phyloP scores from a whole-genome alignment of 2,797 vertebrate species.

The Macroramphosus scolopax region DNA sequence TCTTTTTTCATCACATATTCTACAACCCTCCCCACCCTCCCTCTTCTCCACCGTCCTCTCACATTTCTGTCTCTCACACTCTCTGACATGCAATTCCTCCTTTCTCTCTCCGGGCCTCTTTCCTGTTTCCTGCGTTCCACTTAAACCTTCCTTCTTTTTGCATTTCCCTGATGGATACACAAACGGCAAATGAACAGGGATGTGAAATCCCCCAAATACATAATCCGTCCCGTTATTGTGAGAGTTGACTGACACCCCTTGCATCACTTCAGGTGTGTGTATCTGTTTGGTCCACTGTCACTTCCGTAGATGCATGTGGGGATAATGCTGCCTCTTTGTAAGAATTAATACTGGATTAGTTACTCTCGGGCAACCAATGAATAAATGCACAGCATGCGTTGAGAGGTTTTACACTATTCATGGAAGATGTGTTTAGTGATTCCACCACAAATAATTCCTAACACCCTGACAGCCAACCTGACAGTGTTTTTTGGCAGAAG shows the following conservation, averaged over 20 bases:
- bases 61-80: constrained; percentile 52
- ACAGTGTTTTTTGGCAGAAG: neutral
- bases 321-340: constrained; percentile 21
- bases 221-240: constrained; percentile 33
- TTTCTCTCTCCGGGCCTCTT: constrained; percentile 48
- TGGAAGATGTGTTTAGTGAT: constrained; percentile 8
- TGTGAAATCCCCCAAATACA: constrained; percentile 2
- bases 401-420: constrained; percentile 8
- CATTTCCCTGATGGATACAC: constrained; percentile 46
- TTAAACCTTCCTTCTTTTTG: constrained; percentile 37
- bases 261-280: constrained; percentile 30
- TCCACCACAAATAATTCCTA: constrained; percentile 2
- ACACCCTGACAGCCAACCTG: constrained; percentile 17
- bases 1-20: constrained; percentile 21
- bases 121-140: constrained; percentile 32
- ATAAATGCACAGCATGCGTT: constrained; percentile 15
- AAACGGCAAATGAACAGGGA: constrained; percentile 17
- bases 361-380: constrained; percentile 20
- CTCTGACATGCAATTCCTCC: constrained; percentile 60
- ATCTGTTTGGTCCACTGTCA: constrained; percentile 21
- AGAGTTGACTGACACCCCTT: constrained; percentile 40
- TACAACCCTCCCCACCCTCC: neutral
- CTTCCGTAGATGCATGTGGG: constrained; percentile 11
- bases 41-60: constrained; percentile 23
- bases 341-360: constrained; percentile 33